Conservation (phyloP, 2,113 vertebrate genomes). For the Ictalurus furcatus region DNA sequence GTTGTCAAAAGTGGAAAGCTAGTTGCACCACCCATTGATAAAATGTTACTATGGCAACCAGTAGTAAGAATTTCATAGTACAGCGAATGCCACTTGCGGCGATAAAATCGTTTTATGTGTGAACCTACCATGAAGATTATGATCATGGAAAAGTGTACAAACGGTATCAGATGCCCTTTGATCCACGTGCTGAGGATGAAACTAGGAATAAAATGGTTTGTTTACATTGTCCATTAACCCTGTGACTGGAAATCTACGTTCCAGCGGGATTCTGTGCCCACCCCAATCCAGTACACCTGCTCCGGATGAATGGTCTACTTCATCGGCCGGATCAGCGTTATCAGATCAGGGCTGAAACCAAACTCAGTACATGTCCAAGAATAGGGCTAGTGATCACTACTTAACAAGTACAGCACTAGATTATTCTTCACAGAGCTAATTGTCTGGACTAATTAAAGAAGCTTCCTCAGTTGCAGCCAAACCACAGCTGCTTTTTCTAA, state of each 20-base stretch:
- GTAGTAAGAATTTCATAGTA: too few relatives aligned
- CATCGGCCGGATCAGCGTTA: not conserved
- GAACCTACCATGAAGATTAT: not conserved
- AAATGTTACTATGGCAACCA: too few relatives aligned
- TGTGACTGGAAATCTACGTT: not conserved
- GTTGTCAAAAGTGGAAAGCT: too few relatives aligned
- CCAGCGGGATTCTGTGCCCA: not conserved
- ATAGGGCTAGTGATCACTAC: not conserved
- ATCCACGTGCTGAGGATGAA: not conserved
- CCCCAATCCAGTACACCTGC: not conserved
- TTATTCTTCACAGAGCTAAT: constrained; percentile 50
- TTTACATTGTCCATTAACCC: not conserved
- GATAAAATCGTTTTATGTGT: too few relatives aligned
- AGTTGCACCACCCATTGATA: too few relatives aligned
- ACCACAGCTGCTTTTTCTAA: constrained; percentile 5
- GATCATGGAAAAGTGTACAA: not conserved
- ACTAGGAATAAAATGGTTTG: not conserved
- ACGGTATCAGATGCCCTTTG: not conserved
- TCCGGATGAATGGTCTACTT: not conserved
- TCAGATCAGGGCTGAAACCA: not conserved
- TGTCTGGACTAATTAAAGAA: constrained; percentile 54
- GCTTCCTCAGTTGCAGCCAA: constrained; percentile 44
- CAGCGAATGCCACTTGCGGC: too few relatives aligned
- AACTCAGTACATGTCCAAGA: not conserved
- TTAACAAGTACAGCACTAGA: constrained; percentile 3